These are phyloP conservation scores for Onychomys leucogaster DNA, from an alignment of 2,797 vertebrate species.

Conservation along the genomic window DNA sequence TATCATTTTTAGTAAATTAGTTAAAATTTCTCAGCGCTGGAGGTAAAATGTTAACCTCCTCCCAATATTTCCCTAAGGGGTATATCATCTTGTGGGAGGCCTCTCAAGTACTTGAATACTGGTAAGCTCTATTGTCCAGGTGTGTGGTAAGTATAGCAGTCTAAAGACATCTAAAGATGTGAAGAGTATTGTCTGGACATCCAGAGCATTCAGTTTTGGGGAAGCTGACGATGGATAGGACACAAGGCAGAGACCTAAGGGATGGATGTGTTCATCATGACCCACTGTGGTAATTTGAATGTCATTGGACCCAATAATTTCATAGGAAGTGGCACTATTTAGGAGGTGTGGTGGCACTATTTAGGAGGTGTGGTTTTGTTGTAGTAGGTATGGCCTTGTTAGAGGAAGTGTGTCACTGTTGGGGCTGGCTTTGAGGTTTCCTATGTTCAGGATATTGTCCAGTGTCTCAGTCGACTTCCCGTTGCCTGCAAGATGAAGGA, in stretches of 20 bases:
- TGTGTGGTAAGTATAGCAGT: accelerated
- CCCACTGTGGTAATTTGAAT: neutral
- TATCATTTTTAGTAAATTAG: neutral
- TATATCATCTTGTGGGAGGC: too few relatives aligned
- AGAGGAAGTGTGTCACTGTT: neutral
- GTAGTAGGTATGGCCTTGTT: neutral
- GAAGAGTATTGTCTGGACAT: neutral
- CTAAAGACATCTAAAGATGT: neutral
- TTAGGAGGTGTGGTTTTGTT: neutral
- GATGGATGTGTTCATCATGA: accelerated
- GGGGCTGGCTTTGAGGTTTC: neutral
- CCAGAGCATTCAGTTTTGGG: neutral
- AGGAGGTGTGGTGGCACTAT: neutral
- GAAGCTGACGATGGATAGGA: neutral
- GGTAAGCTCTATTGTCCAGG: neutral
- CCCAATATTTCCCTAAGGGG: neutral
- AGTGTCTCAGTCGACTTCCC: neutral
- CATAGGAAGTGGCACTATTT: neutral
- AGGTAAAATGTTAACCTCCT: neutral
- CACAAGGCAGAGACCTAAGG: neutral
- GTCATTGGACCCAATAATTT: neutral
- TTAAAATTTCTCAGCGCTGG: neutral
- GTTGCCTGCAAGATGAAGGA: neutral
- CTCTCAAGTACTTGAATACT: neutral
- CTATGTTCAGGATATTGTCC: too few relatives aligned